phyloP scores from a whole-genome alignment of 2,888 invertebrate genomes.

The Lissocephala sabroskyi region DNA sequence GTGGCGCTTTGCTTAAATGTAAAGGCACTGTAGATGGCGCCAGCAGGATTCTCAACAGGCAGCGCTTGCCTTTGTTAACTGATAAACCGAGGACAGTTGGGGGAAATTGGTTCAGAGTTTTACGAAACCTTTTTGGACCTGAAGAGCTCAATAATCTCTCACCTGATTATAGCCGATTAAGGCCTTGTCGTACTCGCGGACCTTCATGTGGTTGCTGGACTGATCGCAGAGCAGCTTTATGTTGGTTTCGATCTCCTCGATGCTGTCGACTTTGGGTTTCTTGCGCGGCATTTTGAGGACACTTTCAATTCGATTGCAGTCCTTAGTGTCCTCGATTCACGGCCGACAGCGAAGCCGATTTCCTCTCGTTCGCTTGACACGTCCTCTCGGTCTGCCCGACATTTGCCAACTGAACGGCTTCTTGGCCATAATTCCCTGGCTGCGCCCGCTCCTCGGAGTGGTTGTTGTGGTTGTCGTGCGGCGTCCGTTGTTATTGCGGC shows the following conservation, averaged over 20 bases:
- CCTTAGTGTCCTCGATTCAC: too few relatives aligned
- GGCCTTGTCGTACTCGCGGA: conserved; percentile 82
- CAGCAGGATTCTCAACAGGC: too few relatives aligned
- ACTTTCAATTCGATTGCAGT: too few relatives aligned
- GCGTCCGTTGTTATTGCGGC: conserved; percentile 4
- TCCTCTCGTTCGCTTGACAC: neutral
- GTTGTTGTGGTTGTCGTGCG: neutral
- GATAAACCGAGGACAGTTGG: too few relatives aligned
- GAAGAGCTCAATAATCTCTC: conserved; percentile 54
- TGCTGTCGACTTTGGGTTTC: conserved; percentile 70
- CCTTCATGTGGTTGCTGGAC: conserved; percentile 83
- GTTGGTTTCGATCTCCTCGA: conserved; percentile 71
- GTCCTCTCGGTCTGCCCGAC: conserved; percentile 30
- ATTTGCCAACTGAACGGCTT: conserved; percentile 39
- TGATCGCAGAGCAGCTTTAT: conserved; percentile 85
- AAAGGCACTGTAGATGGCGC: too few relatives aligned
- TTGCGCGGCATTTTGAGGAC: conserved; percentile 59
- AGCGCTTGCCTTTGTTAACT: too few relatives aligned
- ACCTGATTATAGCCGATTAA: conserved; percentile 82
- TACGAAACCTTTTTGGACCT: too few relatives aligned
- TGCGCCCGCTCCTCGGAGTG: too few relatives aligned
- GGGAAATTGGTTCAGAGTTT: too few relatives aligned
- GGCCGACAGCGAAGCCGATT: too few relatives aligned
- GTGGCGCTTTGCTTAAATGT: too few relatives aligned
- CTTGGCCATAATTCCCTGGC: conserved; percentile 23